Evolutionary conservation across 2,113 vertebrate genomes (phyloP), one percentile per base, ranked within the genome.

Genomic region (Poecile atricapillus): DNA sequence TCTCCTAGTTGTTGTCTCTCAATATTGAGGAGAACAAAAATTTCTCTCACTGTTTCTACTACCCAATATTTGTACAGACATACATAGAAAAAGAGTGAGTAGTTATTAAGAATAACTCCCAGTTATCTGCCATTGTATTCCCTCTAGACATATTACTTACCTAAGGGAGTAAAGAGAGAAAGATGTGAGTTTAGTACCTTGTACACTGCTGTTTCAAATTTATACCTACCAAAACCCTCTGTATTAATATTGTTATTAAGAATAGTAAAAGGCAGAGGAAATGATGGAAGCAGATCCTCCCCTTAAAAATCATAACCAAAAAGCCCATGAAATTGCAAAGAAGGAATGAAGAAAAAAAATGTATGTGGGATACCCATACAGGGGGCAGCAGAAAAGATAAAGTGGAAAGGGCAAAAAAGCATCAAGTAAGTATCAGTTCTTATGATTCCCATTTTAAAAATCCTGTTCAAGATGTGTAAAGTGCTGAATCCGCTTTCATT

Each of bases 281-380:
- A n/a, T 23, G 12, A 58, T 10, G 31, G 46, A 74, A 74, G 33
- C 9, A 86, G 44, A 63, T 11, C 7, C 9, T 83, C 2, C 22
- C 28, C 24, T 49, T 15, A 25, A 73, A 85, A 92, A 88, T 15
- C 8, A 53, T 15, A 55, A n/a, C 9, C 0, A 2, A 73, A 62
- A 33, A 28, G 63, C 85, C 75, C 39, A 37, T 25, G 10, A 33
- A 88, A 74, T 6, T 39, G 13, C 33, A 81, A 88, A 70, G 22
- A 60, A 73, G 9, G 22, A 90, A 86, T n/a, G 13, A 83, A 84
- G 11, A 74, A 58, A 76, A 76, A 39, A 80, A 80, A 56, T 3
- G 1, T 17, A 37, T 10, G 9, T 7, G 11, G 7, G 6, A 82
- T 46, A 92, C 7, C 13, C n/a, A 35, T 7, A 35, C 0, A 3